Percentiles rank a stretch among this genome's conserved stretches.
Conservation (phyloP, 2,113 vertebrate genomes). For the Capra hircus region DNA sequence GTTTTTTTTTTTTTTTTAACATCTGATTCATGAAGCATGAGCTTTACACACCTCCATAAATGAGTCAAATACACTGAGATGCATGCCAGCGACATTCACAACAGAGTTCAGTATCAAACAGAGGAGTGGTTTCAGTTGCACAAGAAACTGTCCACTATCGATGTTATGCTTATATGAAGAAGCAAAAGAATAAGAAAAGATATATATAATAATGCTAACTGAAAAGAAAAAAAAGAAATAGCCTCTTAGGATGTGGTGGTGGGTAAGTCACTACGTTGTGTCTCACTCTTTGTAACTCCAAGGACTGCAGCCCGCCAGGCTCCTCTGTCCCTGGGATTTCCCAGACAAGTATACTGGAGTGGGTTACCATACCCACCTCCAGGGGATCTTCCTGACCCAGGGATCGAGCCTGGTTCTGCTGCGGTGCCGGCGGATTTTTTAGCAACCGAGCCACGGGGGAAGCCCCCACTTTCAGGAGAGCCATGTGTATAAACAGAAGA, state of each 20-base stretch:
- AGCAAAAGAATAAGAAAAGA: not conserved
- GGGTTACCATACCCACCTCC: not conserved
- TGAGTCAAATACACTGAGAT: not conserved
- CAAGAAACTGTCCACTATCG: constrained; percentile 24
- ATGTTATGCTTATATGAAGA: constrained; percentile 50
- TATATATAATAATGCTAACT: not conserved
- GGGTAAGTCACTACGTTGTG: not conserved
- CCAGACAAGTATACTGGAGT: not conserved
- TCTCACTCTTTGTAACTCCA: not conserved
- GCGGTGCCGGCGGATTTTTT: not conserved
- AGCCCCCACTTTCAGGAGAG: not conserved
- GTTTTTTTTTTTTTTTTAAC: not conserved
- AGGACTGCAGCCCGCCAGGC: not conserved
- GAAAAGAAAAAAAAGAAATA: constrained; percentile 19
- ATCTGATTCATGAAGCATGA: not conserved
- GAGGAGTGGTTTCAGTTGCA: not conserved
- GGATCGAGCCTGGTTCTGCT: not conserved
- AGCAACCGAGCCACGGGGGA: accelerated
- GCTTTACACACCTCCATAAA: not conserved
- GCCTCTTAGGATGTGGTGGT: not conserved
- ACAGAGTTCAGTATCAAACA: not conserved
- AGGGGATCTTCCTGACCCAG: not conserved
- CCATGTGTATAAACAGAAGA: constrained; percentile 27
- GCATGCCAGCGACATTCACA: not conserved
- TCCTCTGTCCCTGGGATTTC: not conserved